A percentile compares a stretch with the other conserved stretches of the same genome.
These are phyloP conservation scores for Akabosia matsudoensis DNA, from an alignment of 1,140 invertebrate genomes.

Conservation along the genomic window DNA sequence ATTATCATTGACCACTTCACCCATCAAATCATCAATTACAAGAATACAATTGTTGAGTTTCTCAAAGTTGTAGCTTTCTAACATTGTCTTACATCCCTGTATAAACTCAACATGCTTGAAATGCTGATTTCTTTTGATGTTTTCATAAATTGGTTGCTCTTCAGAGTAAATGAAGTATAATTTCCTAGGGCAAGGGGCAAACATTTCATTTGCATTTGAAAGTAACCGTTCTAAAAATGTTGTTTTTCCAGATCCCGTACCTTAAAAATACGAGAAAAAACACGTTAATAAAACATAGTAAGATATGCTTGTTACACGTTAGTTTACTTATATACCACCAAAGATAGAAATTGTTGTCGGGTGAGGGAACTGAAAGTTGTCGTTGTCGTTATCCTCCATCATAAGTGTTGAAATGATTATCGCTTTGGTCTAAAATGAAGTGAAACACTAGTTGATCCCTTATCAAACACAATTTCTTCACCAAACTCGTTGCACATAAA, in stretches of 20 bases:
- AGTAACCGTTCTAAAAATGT: background rate
- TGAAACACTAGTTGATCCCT: background rate
- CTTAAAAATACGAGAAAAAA: no score
- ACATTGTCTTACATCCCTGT: no score
- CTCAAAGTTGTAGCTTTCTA: background rate
- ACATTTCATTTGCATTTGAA: background rate
- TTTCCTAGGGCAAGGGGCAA: background rate
- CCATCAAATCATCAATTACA: conserved; percentile 2
- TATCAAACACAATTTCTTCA: background rate
- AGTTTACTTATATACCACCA: no score
- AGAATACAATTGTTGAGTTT: background rate
- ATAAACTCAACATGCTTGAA: background rate
- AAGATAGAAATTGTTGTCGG: background rate
- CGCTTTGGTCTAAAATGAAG: background rate
- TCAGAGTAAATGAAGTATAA: background rate
- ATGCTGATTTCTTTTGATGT: background rate
- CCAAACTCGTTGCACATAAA: background rate
- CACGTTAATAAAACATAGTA: no score
- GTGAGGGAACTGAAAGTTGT: background rate
- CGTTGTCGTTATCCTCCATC: background rate
- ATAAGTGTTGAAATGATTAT: background rate
- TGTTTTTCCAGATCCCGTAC: background rate
- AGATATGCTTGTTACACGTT: no score
- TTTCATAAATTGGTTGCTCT: background rate
- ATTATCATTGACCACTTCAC: background rate